Evolutionary conservation across 1,140 invertebrate genomes (phyloP).

Genomic region (Harlomillsia oculata): DNA sequence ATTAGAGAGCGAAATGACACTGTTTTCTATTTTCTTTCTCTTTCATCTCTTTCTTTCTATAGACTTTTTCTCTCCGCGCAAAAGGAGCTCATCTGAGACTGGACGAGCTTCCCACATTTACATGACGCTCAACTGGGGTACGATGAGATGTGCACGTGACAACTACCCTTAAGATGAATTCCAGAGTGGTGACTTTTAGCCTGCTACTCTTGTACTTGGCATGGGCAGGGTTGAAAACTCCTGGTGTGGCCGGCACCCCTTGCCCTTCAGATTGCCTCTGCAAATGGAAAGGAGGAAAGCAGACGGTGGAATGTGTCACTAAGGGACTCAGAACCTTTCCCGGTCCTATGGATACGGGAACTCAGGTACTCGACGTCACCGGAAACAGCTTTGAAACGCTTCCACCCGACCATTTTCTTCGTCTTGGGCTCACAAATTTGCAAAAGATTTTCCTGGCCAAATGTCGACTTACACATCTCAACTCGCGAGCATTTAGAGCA

Average conservation of each 20-base stretch:
- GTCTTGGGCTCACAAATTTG: constrained; percentile 68
- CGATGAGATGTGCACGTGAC: too few species aligned
- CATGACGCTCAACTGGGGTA: too few species aligned
- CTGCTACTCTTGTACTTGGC: too few species aligned
- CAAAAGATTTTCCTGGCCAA: constrained; percentile 71
- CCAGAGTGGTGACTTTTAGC: too few species aligned
- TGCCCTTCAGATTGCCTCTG: constrained; percentile 70
- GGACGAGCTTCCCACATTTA: too few species aligned
- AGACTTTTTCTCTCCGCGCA: too few species aligned
- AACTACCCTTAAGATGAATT: too few species aligned
- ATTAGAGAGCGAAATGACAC: too few species aligned
- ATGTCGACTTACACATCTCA: constrained; percentile 64
- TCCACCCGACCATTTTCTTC: constrained; percentile 62
- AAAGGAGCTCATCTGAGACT: too few species aligned
- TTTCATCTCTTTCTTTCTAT: too few species aligned
- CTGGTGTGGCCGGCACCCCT: constrained; percentile 38
- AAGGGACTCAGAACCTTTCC: constrained; percentile 44
- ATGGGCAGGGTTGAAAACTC: too few species aligned
- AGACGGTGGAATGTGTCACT: constrained; percentile 73
- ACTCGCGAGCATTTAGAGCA: constrained; percentile 66
- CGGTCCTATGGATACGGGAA: constrained; percentile 30
- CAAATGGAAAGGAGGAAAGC: constrained; percentile 85
- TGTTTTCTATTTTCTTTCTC: too few species aligned
- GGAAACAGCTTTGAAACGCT: constrained; percentile 68
- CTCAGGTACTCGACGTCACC: constrained; percentile 60